These are phyloP conservation scores for Equus quagga DNA, from an alignment of 2,113 vertebrate genomes.

Conservation along the genomic window DNA sequence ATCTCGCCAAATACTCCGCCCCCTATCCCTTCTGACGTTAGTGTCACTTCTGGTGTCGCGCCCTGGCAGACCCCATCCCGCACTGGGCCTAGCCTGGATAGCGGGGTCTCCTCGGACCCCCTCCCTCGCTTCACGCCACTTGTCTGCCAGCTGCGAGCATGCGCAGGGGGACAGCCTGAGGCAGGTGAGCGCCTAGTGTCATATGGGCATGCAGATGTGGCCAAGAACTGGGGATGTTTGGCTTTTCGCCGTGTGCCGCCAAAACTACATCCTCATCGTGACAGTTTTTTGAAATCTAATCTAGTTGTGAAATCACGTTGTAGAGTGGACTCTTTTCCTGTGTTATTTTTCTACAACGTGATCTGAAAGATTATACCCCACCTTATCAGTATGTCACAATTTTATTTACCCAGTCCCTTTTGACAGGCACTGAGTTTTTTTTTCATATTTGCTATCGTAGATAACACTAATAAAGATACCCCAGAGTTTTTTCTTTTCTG, in stretches of 20 bases:
- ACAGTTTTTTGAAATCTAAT: neutral
- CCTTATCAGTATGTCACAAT: neutral
- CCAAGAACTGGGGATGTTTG: neutral
- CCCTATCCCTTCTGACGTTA: neutral
- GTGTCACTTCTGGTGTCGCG: neutral
- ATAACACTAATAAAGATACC: neutral
- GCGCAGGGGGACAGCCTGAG: neutral
- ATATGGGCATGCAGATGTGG: accelerated
- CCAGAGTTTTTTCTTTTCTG: neutral
- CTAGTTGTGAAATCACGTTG: neutral
- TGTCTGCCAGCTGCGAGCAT: neutral
- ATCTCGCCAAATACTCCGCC: neutral
- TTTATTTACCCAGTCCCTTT: neutral
- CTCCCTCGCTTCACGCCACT: neutral
- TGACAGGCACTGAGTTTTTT: neutral
- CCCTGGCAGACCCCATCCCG: neutral
- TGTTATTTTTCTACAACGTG: neutral
- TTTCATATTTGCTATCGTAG: neutral
- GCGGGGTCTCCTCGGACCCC: neutral
- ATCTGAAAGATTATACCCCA: neutral
- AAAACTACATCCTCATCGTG: neutral
- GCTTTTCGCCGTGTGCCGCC: neutral
- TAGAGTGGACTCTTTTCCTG: neutral
- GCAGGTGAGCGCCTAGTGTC: neutral
- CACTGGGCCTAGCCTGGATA: neutral